Evolutionary conservation across 2,797 vertebrate species (phyloP).

Genomic region (Anniella stebbinsi): DNA sequence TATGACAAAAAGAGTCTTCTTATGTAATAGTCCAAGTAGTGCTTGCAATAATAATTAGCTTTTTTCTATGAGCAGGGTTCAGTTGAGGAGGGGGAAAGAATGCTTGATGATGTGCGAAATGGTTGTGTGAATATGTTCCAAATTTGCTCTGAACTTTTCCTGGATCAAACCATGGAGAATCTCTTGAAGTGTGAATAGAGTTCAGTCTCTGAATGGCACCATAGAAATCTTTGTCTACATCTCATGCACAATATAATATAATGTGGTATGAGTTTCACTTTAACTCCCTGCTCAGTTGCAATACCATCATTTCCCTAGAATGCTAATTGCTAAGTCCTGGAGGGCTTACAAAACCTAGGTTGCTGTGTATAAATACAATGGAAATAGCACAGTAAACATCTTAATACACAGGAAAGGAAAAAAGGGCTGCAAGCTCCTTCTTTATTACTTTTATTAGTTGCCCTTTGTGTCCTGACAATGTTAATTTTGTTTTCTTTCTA

Average conservation of each 20-base stretch:
- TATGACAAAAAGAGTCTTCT: background rate
- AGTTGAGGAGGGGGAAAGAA: background rate
- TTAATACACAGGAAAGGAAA: background rate
- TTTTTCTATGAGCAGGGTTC: background rate
- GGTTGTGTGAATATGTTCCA: background rate
- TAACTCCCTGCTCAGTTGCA: conserved; percentile 32
- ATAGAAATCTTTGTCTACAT: background rate
- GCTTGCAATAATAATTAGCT: background rate
- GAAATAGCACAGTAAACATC: conserved; percentile 55
- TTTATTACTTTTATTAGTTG: conserved; percentile 63
- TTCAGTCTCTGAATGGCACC: background rate
- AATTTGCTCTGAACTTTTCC: background rate
- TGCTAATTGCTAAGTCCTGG: conserved; percentile 38
- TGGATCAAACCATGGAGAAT: background rate
- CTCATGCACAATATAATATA: background rate
- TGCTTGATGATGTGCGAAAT: background rate
- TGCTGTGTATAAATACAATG: conserved; percentile 56
- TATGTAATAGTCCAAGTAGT: background rate
- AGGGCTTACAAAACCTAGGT: conserved; percentile 49
- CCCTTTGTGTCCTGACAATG: conserved; percentile 46
- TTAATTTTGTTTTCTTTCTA: conserved; percentile 54
- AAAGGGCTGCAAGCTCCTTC: conserved; percentile 24
- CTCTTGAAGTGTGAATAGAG: background rate
- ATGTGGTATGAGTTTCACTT: background rate
- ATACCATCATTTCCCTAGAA: conserved; percentile 37